Conservation (phyloP, 2,797 vertebrate species). For the Pachyuromys duprasi region DNA sequence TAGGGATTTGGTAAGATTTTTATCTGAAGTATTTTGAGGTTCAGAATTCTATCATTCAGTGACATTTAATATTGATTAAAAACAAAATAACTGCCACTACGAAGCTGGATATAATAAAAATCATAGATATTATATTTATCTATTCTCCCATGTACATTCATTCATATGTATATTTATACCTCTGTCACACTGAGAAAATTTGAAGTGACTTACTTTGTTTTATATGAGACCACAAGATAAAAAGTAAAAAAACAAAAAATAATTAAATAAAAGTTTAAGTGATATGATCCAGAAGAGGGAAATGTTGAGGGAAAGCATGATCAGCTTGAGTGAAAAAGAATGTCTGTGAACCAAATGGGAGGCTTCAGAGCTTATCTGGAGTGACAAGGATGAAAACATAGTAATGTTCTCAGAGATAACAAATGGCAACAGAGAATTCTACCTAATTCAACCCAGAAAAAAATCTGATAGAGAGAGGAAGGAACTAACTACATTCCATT, state of each 20-base stretch:
- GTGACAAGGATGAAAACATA: background rate
- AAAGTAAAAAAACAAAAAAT: background rate
- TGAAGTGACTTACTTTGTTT: background rate
- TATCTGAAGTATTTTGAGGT: slow-evolving; percentile 7
- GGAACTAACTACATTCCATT: background rate
- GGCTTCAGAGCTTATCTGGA: background rate
- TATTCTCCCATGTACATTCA: background rate
- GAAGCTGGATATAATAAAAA: slow-evolving; percentile 25
- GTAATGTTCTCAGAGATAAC: background rate
- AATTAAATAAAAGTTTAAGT: background rate
- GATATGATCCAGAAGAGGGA: background rate
- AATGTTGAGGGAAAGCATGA: background rate
- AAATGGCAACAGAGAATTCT: background rate
- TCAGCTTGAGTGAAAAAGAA: background rate
- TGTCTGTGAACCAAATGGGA: background rate
- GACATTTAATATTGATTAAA: background rate
- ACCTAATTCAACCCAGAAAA: background rate
- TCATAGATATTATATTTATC: background rate
- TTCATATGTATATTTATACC: background rate
- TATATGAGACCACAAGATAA: background rate
- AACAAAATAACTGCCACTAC: background rate
- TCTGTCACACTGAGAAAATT: background rate
- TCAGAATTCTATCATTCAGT: slow-evolving; percentile 22
- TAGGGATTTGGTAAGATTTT: background rate
- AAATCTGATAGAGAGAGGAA: background rate